Evolutionary conservation across 2,888 invertebrate genomes (phyloP).

Genomic region (Gastrophysa polygoni): DNA sequence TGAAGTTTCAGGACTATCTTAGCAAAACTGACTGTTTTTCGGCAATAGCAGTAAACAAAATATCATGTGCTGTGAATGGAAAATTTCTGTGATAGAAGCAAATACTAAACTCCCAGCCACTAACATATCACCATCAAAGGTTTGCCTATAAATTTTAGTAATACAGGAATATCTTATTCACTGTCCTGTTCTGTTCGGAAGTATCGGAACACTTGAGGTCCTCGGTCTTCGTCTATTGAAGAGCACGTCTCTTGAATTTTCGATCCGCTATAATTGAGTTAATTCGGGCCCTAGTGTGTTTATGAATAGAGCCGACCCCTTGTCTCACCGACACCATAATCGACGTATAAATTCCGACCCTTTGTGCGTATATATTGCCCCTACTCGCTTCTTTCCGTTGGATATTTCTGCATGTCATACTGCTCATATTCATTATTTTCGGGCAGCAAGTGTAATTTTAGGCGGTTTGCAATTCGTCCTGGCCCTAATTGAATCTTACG

Average conservation of each 20-base stretch:
- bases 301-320: neutral
- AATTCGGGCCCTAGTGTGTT: slow-evolving; percentile 10
- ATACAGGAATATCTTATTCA: no score
- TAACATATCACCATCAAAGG: no score
- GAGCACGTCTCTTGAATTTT: slow-evolving; percentile 17
- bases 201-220: no score
- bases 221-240: slow-evolving; percentile 19
- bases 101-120: no score
- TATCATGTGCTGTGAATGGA: no score
- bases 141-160: no score
- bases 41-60: no score
- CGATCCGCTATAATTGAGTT: slow-evolving; percentile 39
- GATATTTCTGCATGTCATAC: slow-evolving; percentile 56
- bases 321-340: slow-evolving; percentile 48
- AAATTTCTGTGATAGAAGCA: no score
- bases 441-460: slow-evolving; percentile 39
- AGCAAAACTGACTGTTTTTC: no score
- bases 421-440: slow-evolving; percentile 56
- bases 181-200: no score
- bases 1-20: no score
- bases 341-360: slow-evolving; percentile 51
- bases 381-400: slow-evolving; percentile 27
- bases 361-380: slow-evolving; percentile 26
- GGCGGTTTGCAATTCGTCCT: slow-evolving; percentile 52
- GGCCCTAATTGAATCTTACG: slow-evolving; percentile 55